Evolutionary conservation across 2,797 vertebrate genomes (phyloP).

Genomic region (Propithecus perrieri): DNA sequence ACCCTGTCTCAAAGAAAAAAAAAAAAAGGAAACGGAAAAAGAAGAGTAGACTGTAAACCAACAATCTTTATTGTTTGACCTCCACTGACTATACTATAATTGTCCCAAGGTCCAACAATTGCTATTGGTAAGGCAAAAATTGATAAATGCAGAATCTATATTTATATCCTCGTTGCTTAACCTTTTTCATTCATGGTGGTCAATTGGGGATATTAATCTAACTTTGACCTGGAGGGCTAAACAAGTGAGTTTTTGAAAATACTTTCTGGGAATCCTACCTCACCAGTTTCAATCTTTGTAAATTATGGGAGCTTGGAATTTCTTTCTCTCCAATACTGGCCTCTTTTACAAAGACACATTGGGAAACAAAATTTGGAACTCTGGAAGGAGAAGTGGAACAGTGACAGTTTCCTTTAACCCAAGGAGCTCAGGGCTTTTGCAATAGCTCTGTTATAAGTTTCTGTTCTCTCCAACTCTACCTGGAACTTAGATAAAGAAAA

Average conservation of each 20-base stretch:
- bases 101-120: neutral
- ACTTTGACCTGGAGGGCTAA: slow-evolving; percentile 15
- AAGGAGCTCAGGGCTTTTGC: neutral
- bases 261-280: neutral
- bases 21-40: neutral
- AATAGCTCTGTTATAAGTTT: neutral
- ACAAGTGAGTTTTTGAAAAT: neutral
- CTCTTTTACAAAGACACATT: neutral
- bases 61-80: neutral
- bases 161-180: neutral
- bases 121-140: neutral
- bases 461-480: neutral
- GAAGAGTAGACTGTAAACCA: neutral
- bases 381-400: neutral
- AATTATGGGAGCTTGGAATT: neutral
- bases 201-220: slow-evolving; percentile 3
- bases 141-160: neutral
- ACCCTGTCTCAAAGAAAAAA: neutral
- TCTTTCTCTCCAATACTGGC: neutral
- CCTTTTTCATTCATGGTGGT: neutral
- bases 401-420: neutral
- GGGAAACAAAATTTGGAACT: neutral
- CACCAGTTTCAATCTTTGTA: neutral
- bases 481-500: neutral
- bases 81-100: neutral